phyloP scores from a whole-genome alignment of 2,888 invertebrate genomes.

The Leptopilina syphax region DNA sequence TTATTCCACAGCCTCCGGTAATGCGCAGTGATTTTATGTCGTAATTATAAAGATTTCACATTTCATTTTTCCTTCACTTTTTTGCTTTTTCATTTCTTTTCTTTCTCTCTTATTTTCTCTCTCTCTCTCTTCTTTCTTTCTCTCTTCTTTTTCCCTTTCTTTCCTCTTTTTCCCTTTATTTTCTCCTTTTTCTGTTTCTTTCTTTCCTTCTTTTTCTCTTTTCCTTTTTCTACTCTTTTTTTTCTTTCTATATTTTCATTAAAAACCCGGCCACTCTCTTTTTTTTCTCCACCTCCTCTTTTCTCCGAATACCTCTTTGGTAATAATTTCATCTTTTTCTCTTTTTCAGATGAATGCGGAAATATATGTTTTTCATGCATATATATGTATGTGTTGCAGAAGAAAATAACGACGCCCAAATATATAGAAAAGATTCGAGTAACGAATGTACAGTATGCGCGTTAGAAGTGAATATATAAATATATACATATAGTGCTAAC shows the following conservation, averaged over 20 bases:
- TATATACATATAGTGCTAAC: slow-evolving; percentile 53
- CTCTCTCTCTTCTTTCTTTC: too few relatives aligned
- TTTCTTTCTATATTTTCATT: neutral
- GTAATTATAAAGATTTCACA: slow-evolving; percentile 67
- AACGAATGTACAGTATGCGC: slow-evolving; percentile 45
- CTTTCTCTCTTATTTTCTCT: slow-evolving; percentile 12
- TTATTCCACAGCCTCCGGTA: slow-evolving; percentile 56
- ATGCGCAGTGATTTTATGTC: slow-evolving; percentile 66
- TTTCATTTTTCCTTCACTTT: neutral
- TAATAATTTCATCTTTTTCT: slow-evolving; percentile 26
- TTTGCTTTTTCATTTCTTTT: too few relatives aligned
- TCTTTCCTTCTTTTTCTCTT: too few relatives aligned
- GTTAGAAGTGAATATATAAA: slow-evolving; percentile 29
- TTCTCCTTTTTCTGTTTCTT: too few relatives aligned
- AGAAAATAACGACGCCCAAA: slow-evolving; percentile 55
- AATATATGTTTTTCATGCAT: slow-evolving; percentile 51
- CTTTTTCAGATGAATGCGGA: slow-evolving; percentile 41
- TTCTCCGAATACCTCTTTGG: slow-evolving; percentile 13
- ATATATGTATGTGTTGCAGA: slow-evolving; percentile 49
- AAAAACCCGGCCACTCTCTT: neutral
- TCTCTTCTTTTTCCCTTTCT: too few relatives aligned
- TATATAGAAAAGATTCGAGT: slow-evolving; percentile 50
- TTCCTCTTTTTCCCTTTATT: too few relatives aligned
- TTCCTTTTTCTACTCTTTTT: neutral
- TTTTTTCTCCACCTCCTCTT: neutral